phyloP scores from a whole-genome alignment of 2,797 vertebrate genomes.

The Lepidocolaptes lacrymiger region DNA sequence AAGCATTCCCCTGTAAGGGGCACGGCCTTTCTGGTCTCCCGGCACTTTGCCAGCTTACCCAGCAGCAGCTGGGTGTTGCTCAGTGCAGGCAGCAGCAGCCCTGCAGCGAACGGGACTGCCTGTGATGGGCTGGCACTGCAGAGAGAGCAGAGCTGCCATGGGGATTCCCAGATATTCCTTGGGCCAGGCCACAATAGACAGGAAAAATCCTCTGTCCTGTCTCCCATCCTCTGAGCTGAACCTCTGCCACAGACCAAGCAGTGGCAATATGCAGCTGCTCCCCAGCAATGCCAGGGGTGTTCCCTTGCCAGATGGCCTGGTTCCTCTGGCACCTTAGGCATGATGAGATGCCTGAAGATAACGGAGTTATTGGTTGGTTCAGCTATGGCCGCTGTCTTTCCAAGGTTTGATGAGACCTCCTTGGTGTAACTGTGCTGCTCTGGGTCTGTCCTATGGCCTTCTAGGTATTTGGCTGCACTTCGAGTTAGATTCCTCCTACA shows the following conservation, averaged over 20 bases:
- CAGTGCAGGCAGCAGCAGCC: background rate
- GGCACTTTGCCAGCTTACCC: background rate
- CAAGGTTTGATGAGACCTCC: background rate
- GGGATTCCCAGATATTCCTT: background rate
- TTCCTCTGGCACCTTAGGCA: background rate
- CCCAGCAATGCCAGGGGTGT: background rate
- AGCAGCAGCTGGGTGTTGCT: background rate
- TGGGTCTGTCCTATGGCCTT: background rate
- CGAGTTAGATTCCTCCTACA: background rate
- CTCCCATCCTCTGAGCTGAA: background rate
- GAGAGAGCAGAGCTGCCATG: background rate
- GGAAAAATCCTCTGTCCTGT: background rate
- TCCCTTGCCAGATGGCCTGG: background rate
- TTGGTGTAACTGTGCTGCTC: fast-evolving
- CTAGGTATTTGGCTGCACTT: slow-evolving; percentile 18
- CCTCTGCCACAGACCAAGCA: background rate
- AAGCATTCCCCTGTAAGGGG: background rate
- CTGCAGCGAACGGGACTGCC: background rate
- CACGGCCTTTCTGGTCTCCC: background rate
- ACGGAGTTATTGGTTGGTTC: background rate
- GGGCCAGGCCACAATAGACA: background rate
- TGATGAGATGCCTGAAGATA: background rate
- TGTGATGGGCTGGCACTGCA: background rate
- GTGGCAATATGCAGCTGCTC: fast-evolving
- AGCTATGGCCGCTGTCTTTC: background rate